Base-by-base conservation (phyloP, 2,888 invertebrate species). In the Catocala nupta region DNA sequence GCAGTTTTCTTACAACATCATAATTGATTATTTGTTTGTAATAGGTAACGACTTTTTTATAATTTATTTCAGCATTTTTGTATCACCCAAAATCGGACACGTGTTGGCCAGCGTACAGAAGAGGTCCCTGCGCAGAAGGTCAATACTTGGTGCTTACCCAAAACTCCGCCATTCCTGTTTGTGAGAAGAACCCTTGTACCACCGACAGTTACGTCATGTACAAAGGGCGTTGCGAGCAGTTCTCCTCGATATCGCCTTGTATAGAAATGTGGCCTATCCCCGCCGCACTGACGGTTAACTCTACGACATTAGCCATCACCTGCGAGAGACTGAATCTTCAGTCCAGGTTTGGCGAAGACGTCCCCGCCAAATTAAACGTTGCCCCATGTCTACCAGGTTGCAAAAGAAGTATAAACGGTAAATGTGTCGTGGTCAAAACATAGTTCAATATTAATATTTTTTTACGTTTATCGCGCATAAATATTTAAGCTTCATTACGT, bases 31-130 rank as follows among this genome's bases (percentile, higher is more conserved):
- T n/a, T n/a, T n/a, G n/a, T n/a, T n/a, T n/a, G n/a, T n/a, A n/a
- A n/a, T n/a, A n/a, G n/a, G n/a, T n/a, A 25, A 25, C 25, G 25
- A 25, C 1, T 25, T 25, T n/a, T 25, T 25, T 3, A 25, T 25
- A 16, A 43, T 51, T 48, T 8, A 33, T 88, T 90, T 73, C 83
- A 96, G 96, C 94, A 7, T 93, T 89, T 75, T 69, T 96, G 33
- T 97, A 95, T 80, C 95, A 96, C 77, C 96, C 96, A 1, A 81
- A 89, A 33, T 92, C 94, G 0, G 94, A 96, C 72, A 87, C 87
- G 7, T 97, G 97, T 75, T 95, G 95, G 89, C 93, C 95, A 53
- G 95, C 96, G 0, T 96, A 95, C 78, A 90, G 92, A 45, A 94
- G 91, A 81, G 97, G 97, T 0, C 97, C 97, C 0, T 97, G 97